phyloP scores from a whole-genome alignment of 1,140 invertebrate species.

The Drosophila carrolli region DNA sequence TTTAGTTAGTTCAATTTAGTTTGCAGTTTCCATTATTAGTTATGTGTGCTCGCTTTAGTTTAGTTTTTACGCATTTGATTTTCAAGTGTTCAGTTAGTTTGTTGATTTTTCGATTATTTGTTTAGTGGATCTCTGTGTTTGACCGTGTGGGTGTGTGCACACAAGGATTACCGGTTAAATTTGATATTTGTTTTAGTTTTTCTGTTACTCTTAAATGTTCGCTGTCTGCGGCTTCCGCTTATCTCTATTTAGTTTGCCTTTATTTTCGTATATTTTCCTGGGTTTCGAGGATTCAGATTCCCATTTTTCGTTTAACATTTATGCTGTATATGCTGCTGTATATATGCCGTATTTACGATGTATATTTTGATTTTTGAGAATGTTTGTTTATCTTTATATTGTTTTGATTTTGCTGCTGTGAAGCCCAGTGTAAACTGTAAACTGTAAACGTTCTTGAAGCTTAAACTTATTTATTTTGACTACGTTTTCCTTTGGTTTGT shows the following conservation, averaged over 20 bases:
- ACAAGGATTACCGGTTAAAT: conserved; percentile 41
- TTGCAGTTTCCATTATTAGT: conserved; percentile 20
- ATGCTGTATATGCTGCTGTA: conserved; percentile 41
- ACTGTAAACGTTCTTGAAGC: conserved; percentile 65
- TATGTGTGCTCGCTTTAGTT: conserved; percentile 22
- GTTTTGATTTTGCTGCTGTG: conserved; percentile 83
- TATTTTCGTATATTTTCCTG: conserved; percentile 35
- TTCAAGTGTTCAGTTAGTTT: conserved; percentile 37
- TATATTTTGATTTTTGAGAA: conserved; percentile 55
- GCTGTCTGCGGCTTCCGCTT: conserved; percentile 34
- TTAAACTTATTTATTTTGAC: conserved; percentile 39
- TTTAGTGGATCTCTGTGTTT: conserved; percentile 31
- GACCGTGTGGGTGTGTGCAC: neutral
- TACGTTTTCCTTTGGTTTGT: conserved; percentile 23
- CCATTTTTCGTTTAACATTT: conserved; percentile 33
- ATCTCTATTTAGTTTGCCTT: conserved; percentile 56
- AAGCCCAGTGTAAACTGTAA: conserved; percentile 82
- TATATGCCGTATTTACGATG: conserved; percentile 37
- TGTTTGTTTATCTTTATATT: conserved; percentile 25
- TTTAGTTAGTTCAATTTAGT: conserved; percentile 23
- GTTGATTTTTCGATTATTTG: conserved; percentile 60
- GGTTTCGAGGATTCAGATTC: conserved; percentile 18
- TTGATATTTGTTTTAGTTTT: conserved; percentile 48
- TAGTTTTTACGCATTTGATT: conserved; percentile 25
- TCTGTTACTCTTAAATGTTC: conserved; percentile 31